Base-by-base conservation (phyloP, 2,888 invertebrate genomes). In the Palloptera scutellata region DNA sequence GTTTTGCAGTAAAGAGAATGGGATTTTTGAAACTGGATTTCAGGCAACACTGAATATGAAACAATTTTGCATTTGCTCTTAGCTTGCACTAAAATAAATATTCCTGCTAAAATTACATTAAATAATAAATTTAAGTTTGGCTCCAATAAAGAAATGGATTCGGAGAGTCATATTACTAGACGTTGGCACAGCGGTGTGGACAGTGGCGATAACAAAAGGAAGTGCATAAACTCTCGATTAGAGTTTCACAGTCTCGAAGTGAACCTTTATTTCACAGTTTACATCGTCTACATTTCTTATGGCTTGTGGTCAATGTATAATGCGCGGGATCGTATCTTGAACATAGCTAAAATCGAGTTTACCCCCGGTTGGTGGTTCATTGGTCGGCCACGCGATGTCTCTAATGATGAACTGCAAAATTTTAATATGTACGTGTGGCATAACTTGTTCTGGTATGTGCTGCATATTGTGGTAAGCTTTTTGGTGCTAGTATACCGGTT, bases 341-440 rank as follows among this genome's bases (percentile, higher is more conserved):
- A 71, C 4, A 72, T 75, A 19, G 70, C 82, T 0, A 64, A 75
- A 54, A 76, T 78, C 62, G 75, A 77, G 52, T 82, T 83, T 55
- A 69, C 74, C 1, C 54, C 70, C 9, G 83, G 83, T 2, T 83
- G 85, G 84, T 58, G 57, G 3, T 58, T 83, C 42, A 70, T 83
- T 4, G 78, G 78, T 64, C 70, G 78, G 52, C 76, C 74, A 10
- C 79, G 81, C 5, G 85, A 85, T 68, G 79, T 81, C 66, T 80
- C 80, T 57, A 83, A 83, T 67, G 78, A 81, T 63, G 85, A 85
- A 68, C 74, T 84, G 67, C 83, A 84, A 66, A 78, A 79, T 59
- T 83, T 83, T 45, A 78, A 76, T 30, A 74, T 76, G 19, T 83
- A 80, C 30, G 75, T 84, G 6, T 54, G 55, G 8, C 77, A 70